phyloP scores from a whole-genome alignment of 1,140 invertebrate species.

The Eubasilissa regina region DNA sequence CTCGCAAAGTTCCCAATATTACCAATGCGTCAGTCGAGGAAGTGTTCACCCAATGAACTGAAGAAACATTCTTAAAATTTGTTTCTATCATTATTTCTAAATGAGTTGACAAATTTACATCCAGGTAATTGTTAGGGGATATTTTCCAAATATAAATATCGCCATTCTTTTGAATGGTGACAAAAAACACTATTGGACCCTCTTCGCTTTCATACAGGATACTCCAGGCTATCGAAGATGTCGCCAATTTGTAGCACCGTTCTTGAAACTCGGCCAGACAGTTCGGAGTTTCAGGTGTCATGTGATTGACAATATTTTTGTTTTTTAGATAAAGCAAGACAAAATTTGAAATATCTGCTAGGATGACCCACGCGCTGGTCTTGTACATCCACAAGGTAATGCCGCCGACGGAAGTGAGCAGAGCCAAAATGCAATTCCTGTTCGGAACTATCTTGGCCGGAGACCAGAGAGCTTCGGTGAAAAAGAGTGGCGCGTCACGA shows the following conservation, averaged over 20 bases:
- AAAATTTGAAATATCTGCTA: conserved; percentile 37
- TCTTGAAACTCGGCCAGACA: conserved; percentile 3
- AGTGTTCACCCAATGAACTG: conserved; percentile 6
- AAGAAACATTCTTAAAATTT: conserved; percentile 1
- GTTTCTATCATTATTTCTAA: conserved; percentile 7
- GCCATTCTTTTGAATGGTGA: conserved; percentile 33
- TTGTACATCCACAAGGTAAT: conserved; percentile 42
- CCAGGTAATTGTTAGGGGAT: not conserved
- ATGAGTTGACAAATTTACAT: not conserved
- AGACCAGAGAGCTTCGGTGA: conserved; percentile 30
- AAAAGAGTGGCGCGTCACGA: conserved; percentile 9
- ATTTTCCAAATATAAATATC: conserved; percentile 45
- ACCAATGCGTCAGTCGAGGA: not conserved
- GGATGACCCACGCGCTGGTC: conserved; percentile 16
- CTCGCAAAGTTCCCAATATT: not conserved
- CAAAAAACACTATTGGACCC: conserved; percentile 11
- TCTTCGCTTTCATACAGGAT: not conserved
- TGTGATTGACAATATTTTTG: not conserved
- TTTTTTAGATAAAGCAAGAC: conserved; percentile 13
- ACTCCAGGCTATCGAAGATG: conserved; percentile 41
- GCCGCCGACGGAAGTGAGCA: conserved; percentile 38
- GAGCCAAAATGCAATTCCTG: conserved; percentile 25
- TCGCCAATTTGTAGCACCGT: conserved; percentile 29
- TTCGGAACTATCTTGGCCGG: conserved; percentile 2
- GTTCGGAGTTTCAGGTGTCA: not conserved